These are phyloP conservation scores for Heliconius congener DNA, from an alignment of 1,140 invertebrate genomes.

Conservation along the genomic window DNA sequence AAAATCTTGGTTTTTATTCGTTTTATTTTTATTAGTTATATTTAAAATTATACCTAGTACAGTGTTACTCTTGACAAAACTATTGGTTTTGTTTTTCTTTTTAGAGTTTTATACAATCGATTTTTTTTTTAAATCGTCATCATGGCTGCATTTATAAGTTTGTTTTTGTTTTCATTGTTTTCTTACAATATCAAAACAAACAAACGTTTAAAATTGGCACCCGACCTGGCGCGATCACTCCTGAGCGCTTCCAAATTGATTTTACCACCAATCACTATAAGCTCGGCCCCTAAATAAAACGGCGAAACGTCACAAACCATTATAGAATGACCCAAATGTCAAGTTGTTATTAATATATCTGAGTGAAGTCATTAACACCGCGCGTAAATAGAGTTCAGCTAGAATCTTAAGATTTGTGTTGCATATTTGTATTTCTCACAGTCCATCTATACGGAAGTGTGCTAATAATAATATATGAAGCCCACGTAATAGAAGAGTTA, in stretches of 20 bases:
- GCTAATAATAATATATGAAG: slow-evolving; percentile 36
- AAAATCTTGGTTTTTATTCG: too few relatives aligned
- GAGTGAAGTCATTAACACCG: slow-evolving; percentile 66
- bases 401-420: slow-evolving; percentile 46
- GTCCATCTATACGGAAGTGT: slow-evolving; percentile 45
- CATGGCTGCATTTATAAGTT: background rate
- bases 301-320: slow-evolving; percentile 41
- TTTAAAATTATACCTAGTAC: too few relatives aligned
- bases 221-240: background rate
- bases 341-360: slow-evolving; percentile 51
- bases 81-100: too few relatives aligned
- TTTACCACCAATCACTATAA: slow-evolving; percentile 10
- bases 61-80: too few relatives aligned
- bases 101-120: too few relatives aligned
- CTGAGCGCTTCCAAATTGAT: slow-evolving; percentile 14
- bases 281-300: slow-evolving; percentile 27
- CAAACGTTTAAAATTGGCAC: slow-evolving; percentile 9
- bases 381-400: slow-evolving; percentile 53
- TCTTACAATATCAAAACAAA: background rate
- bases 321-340: slow-evolving; percentile 68
- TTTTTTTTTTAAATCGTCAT: background rate
- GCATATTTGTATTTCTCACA: slow-evolving; percentile 44
- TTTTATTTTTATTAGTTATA: too few relatives aligned
- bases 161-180: background rate
- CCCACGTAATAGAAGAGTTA: slow-evolving; percentile 2